Conservation (phyloP, 2,113 vertebrate genomes). For the Phalacrocorax pelagicus region DNA sequence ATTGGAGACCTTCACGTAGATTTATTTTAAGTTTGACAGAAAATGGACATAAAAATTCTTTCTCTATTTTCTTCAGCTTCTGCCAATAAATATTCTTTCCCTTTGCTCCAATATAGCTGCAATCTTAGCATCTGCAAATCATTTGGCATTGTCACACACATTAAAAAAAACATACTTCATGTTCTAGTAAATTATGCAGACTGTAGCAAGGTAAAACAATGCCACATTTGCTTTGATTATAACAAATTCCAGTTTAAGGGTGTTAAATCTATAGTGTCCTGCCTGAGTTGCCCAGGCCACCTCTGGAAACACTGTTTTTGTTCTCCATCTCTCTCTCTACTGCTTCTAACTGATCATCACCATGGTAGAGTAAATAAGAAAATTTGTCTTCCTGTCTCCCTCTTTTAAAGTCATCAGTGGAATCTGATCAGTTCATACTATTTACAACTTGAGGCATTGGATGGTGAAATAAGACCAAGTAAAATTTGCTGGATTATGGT, state of each 20-base stretch:
- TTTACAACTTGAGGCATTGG: not conserved
- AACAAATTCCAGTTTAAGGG: not conserved
- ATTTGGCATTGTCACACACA: not conserved
- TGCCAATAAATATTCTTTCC: not conserved
- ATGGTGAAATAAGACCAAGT: not conserved
- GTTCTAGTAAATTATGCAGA: constrained; percentile 17
- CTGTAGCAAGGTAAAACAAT: not conserved
- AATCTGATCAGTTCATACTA: not conserved
- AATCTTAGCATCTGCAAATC: constrained; percentile 14
- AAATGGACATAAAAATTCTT: not conserved
- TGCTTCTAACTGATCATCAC: not conserved
- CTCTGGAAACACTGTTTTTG: not conserved
- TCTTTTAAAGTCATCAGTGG: not conserved
- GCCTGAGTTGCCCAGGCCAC: not conserved
- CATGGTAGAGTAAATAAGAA: not conserved
- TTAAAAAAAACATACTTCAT: not conserved
- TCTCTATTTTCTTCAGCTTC: constrained; percentile 17
- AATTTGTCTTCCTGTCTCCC: not conserved
- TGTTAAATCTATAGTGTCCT: not conserved
- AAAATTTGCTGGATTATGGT: not conserved
- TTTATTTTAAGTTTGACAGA: not conserved
- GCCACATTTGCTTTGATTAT: constrained; percentile 13
- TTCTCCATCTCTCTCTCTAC: not conserved
- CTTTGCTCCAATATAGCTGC: not conserved
- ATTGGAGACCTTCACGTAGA: not conserved